Percentiles rank a stretch among this genome's conserved stretches.
Evolutionary conservation across 2,113 vertebrate genomes (phyloP).

Genomic region (Zosterops borbonicus): DNA sequence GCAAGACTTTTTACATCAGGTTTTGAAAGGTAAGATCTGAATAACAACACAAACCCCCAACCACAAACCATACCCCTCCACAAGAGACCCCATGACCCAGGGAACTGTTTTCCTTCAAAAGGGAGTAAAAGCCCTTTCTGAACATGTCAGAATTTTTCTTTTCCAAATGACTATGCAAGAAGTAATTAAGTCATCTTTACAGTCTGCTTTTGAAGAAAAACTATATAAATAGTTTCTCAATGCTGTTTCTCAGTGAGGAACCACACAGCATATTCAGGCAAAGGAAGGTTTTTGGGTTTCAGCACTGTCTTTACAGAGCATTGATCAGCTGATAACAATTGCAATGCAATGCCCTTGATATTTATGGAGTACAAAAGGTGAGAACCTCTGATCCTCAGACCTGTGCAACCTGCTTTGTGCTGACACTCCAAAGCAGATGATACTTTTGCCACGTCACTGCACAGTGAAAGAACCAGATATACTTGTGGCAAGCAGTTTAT

Average conservation of each 20-base stretch:
- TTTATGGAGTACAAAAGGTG: not conserved
- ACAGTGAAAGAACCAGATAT: fast-evolving
- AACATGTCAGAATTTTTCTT: not conserved
- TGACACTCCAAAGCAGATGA: not conserved
- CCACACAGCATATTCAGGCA: not conserved
- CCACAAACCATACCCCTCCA: not conserved
- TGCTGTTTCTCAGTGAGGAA: not conserved
- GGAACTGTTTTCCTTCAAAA: not conserved
- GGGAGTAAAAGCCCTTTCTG: not conserved
- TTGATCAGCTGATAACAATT: constrained; percentile 3
- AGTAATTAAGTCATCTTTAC: not conserved
- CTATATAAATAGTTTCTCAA: not conserved
- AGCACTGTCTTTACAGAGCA: not conserved
- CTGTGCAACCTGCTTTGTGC: not conserved
- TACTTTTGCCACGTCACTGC: fast-evolving
- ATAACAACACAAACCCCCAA: not conserved
- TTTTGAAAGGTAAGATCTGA: not conserved
- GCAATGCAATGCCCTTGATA: not conserved
- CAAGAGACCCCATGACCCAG: not conserved
- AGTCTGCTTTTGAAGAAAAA: constrained; percentile 14
- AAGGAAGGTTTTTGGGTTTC: not conserved
- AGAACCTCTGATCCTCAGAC: not conserved
- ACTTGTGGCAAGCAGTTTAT: not conserved
- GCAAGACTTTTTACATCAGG: not conserved
- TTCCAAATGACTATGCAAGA: not conserved